Conservation (phyloP, 2,888 invertebrate genomes). For the Drymonia ruficornis region DNA sequence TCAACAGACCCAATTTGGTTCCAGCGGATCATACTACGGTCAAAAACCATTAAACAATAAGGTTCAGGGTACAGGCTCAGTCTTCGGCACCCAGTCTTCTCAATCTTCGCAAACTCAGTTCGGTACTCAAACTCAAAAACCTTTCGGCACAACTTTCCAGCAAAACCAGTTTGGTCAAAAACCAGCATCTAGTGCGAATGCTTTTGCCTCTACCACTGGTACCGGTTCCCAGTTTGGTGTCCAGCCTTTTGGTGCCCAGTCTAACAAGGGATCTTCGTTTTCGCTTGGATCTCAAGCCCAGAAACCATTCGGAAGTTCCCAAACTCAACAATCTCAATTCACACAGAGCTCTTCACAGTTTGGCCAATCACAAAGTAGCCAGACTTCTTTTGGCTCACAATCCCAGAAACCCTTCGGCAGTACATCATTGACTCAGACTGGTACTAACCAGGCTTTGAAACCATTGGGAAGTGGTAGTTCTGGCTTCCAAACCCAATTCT, state of each 20-base stretch:
- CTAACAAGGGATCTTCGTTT: slow-evolving; percentile 18
- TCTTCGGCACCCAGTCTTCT: neutral
- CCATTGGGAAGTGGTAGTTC: slow-evolving; percentile 19
- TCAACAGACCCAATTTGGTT: slow-evolving; percentile 5
- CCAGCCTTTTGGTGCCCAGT: slow-evolving; percentile 16
- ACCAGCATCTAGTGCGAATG: slow-evolving; percentile 9
- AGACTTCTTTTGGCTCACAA: slow-evolving; percentile 30
- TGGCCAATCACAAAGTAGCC: slow-evolving; percentile 19
- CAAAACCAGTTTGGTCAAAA: slow-evolving; percentile 11
- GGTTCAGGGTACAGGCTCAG: neutral
- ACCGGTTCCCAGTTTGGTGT: slow-evolving; percentile 10
- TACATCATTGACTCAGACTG: slow-evolving; percentile 17
- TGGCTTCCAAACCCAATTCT: slow-evolving; percentile 25
- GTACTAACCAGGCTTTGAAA: slow-evolving; percentile 22
- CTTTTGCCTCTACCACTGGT: slow-evolving; percentile 19
- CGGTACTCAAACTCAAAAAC: slow-evolving; percentile 5
- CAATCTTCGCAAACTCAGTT: slow-evolving; percentile 10
- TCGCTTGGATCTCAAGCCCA: slow-evolving; percentile 11
- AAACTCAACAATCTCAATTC: slow-evolving; percentile 18
- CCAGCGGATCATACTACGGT: neutral
- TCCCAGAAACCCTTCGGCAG: slow-evolving; percentile 25
- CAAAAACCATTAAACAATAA: slow-evolving; percentile 1
- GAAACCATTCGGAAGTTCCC: slow-evolving; percentile 17
- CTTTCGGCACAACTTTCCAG: slow-evolving; percentile 2
- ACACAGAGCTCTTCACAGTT: slow-evolving; percentile 17